Percentiles rank a stretch among this genome's conserved stretches.
Conservation (phyloP, 2,888 invertebrate species). For the Malachius bipustulatus region DNA sequence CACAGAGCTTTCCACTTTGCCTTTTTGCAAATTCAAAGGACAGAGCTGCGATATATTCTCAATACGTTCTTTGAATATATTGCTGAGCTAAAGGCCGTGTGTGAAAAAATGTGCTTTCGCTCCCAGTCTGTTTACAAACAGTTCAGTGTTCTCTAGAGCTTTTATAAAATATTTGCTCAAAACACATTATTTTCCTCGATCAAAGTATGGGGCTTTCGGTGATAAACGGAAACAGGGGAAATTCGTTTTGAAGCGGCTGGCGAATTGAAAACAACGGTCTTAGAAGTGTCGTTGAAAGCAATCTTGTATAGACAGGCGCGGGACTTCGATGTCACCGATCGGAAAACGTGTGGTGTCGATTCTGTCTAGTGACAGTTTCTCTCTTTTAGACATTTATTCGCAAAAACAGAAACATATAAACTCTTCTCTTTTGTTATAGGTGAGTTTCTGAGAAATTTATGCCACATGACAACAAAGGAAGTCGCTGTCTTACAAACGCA, state of each 20-base stretch:
- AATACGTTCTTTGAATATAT: too few relatives aligned
- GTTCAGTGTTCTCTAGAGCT: not conserved
- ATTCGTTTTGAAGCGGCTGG: conserved; percentile 16
- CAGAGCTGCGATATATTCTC: too few relatives aligned
- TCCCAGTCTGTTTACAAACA: conserved; percentile 2
- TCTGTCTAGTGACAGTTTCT: not conserved
- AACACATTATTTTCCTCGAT: conserved; percentile 3
- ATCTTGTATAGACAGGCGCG: conserved; percentile 19
- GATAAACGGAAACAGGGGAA: conserved; percentile 9
- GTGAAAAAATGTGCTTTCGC: too few relatives aligned
- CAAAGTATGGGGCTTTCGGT: conserved; percentile 2
- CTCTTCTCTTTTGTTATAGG: too few relatives aligned
- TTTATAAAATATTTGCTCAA: conserved; percentile 2
- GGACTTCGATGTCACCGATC: conserved; percentile 13
- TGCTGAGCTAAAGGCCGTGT: too few relatives aligned
- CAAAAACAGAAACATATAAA: too few relatives aligned
- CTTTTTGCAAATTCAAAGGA: too few relatives aligned
- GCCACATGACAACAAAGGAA: too few relatives aligned
- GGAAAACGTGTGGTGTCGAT: conserved; percentile 3
- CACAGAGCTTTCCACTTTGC: too few relatives aligned
- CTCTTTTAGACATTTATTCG: too few relatives aligned
- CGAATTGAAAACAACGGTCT: conserved; percentile 16
- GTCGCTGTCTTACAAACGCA: too few relatives aligned
- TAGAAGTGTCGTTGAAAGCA: conserved; percentile 20
- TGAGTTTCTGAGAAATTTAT: too few relatives aligned